Evolutionary conservation across 1,140 invertebrate species (phyloP).

Genomic region (Bombus soroeensis): DNA sequence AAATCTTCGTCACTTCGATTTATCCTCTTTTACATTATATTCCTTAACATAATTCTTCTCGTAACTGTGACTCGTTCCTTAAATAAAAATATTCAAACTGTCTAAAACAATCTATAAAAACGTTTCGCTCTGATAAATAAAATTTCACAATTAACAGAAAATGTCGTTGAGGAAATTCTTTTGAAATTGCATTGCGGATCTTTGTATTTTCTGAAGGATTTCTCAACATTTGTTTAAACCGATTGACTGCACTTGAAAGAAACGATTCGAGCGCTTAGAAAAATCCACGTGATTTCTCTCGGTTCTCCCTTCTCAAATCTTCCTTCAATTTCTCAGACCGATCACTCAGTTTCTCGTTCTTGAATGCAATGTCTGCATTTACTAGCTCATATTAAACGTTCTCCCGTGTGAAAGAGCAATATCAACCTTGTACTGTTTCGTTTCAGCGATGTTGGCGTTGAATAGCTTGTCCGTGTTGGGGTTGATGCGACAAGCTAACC

Average conservation of each 20-base stretch:
- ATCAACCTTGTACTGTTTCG: not conserved
- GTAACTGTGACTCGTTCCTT: not conserved
- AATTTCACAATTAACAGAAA: not conserved
- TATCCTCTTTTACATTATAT: no score
- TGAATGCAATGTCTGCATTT: not conserved
- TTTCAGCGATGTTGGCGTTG: conserved; percentile 80
- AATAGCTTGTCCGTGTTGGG: conserved; percentile 71
- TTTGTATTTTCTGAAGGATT: not conserved
- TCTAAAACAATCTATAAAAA: not conserved
- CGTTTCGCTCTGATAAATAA: fast-evolving
- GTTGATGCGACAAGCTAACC: conserved; percentile 69
- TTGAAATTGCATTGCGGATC: no score
- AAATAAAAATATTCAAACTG: not conserved
- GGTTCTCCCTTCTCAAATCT: no score
- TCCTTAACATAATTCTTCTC: no score
- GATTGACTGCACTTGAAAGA: not conserved
- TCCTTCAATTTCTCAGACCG: not conserved
- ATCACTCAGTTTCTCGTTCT: no score
- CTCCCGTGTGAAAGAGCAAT: not conserved
- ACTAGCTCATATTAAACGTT: not conserved
- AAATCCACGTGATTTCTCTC: not conserved
- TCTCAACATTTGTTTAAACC: not conserved
- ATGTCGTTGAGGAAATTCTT: no score
- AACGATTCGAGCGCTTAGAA: not conserved
- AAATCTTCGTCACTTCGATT: not conserved